Percentiles rank a stretch among this genome's conserved stretches.
These are phyloP conservation scores for Cheilosia pagana DNA, from an alignment of 2,888 invertebrate species.

Conservation along the genomic window DNA sequence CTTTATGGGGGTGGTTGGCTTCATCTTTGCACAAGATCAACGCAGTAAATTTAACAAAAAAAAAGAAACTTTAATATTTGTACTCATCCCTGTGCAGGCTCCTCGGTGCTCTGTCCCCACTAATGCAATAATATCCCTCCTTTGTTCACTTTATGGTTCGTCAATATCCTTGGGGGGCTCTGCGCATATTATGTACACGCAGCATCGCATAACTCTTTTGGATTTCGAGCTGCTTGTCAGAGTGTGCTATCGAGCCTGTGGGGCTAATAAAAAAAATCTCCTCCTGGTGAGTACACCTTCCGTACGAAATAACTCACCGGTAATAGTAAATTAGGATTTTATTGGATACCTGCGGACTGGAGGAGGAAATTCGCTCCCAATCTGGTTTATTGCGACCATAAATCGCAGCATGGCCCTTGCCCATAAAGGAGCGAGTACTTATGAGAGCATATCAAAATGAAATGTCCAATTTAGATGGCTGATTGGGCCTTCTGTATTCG, in stretches of 20 bases:
- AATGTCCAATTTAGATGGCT: slow-evolving; percentile 33
- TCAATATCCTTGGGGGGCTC: slow-evolving; percentile 12
- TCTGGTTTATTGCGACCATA: slow-evolving; percentile 36
- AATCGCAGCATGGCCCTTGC: slow-evolving; percentile 3
- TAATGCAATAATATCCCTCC: slow-evolving; percentile 4
- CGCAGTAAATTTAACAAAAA: slow-evolving; percentile 30
- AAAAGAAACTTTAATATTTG: slow-evolving; percentile 25
- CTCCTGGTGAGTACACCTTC: slow-evolving; percentile 1
- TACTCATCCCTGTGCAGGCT: neutral
- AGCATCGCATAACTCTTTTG: slow-evolving; percentile 34
- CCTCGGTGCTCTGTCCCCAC: neutral
- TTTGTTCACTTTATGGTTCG: slow-evolving; percentile 26
- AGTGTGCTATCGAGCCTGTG: slow-evolving; percentile 2
- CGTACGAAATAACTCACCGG: slow-evolving; percentile 25
- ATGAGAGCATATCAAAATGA: neutral
- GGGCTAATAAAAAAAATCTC: slow-evolving; percentile 18
- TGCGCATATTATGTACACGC: neutral
- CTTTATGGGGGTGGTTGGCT: neutral
- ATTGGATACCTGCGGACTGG: neutral
- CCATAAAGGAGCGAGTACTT: neutral
- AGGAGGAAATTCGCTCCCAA: neutral
- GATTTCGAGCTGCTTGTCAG: neutral
- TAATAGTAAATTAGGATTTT: slow-evolving; percentile 42
- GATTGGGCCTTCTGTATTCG: slow-evolving; percentile 24
- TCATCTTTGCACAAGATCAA: slow-evolving; percentile 11